Evolutionary conservation across 2,888 invertebrate genomes (phyloP).

Genomic region (Agrypnus murinus): DNA sequence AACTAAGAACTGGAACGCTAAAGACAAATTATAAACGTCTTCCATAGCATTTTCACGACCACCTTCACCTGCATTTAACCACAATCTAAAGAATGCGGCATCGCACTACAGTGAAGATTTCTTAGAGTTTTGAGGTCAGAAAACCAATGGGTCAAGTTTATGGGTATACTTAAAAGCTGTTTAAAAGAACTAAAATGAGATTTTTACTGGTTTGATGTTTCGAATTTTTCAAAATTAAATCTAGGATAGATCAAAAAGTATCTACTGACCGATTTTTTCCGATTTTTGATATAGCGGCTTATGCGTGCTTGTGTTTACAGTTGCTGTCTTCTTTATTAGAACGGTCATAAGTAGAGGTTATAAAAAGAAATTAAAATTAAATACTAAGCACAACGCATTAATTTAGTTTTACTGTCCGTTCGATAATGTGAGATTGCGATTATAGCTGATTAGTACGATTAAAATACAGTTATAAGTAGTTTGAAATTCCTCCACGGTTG

Average conservation of each 20-base stretch:
- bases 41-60: constrained; percentile 21
- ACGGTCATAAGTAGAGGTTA: no score
- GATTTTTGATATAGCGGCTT: no score
- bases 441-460: constrained; percentile 7
- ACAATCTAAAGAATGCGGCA: constrained; percentile 41
- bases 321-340: no score
- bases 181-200: no score
- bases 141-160: constrained; percentile 46
- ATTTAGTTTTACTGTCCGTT: constrained; percentile 1
- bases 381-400: no score
- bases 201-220: no score
- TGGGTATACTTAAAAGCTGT: not conserved
- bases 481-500: constrained; percentile 3
- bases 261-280: no score
- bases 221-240: no score
- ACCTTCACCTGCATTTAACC: constrained; percentile 35
- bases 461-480: constrained; percentile 1
- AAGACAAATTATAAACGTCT: constrained; percentile 20
- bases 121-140: constrained; percentile 42
- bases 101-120: constrained; percentile 23
- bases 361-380: no score
- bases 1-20: constrained; percentile 29
- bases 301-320: no score
- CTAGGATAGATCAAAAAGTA: no score
- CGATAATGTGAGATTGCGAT: not conserved